phyloP scores from a whole-genome alignment of 2,113 vertebrate species.

The Pimephales promelas region DNA sequence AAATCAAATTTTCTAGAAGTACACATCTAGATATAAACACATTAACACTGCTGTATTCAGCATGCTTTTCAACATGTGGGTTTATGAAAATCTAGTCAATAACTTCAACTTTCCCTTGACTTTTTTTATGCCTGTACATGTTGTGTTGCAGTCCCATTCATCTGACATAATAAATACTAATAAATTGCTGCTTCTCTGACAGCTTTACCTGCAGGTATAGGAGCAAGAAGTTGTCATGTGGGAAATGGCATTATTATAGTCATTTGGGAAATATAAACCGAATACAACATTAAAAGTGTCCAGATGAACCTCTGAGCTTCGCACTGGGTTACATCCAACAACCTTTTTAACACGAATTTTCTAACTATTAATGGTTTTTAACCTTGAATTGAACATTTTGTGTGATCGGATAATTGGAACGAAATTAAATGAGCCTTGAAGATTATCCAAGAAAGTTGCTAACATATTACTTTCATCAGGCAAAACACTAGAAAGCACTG shows the following conservation, averaged over 20 bases:
- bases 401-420: neutral
- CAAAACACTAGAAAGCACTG: neutral
- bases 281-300: neutral
- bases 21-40: too few relatives aligned
- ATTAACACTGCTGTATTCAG: neutral
- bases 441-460: neutral
- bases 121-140: neutral
- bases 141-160: neutral
- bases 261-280: neutral
- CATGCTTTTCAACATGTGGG: neutral
- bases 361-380: neutral
- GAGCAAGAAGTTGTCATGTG: slow-evolving; percentile 6
- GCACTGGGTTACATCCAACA: neutral
- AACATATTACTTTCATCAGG: slow-evolving; percentile 11
- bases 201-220: neutral
- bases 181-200: slow-evolving; percentile 2
- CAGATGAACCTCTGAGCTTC: neutral
- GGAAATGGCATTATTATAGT: neutral
- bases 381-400: neutral
- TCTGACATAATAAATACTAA: neutral
- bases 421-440: slow-evolving; percentile 13
- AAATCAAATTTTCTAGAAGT: too few relatives aligned
- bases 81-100: neutral
- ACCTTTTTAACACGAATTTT: neutral
- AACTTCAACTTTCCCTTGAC: neutral